Conservation (phyloP, 1,140 invertebrate genomes). For the Kradibia gibbosae region DNA sequence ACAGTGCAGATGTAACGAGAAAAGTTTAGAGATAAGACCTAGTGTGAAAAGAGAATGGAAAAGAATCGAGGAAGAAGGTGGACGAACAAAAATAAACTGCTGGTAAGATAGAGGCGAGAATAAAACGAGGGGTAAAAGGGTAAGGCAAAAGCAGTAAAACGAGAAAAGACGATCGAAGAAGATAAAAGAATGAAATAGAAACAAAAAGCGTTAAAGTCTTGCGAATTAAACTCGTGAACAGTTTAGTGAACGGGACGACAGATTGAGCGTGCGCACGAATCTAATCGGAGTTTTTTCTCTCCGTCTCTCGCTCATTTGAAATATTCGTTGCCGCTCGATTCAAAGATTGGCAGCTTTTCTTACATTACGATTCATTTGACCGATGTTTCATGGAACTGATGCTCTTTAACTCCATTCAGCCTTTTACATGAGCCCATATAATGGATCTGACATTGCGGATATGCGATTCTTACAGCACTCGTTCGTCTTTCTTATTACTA, state of each 20-base stretch:
- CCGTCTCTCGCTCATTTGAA: not conserved
- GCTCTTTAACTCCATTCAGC: not conserved
- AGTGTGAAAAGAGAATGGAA: not conserved
- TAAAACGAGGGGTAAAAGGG: constrained; percentile 49
- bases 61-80: constrained; percentile 29
- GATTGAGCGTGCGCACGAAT: constrained; percentile 41
- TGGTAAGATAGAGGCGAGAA: constrained; percentile 40
- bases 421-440: constrained; percentile 6
- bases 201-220: constrained; percentile 33
- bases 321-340: not conserved
- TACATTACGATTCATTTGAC: constrained; percentile 28
- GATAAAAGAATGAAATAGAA: not conserved
- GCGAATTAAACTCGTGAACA: constrained; percentile 40
- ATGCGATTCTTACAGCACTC: not conserved
- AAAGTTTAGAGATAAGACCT: constrained; percentile 18
- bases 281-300: constrained; percentile 32
- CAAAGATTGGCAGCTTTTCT: constrained; percentile 42
- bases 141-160: not conserved
- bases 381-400: constrained; percentile 2
- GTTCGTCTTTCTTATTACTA: not conserved
- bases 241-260: constrained; percentile 28
- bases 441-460: not conserved
- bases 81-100: constrained; percentile 36
- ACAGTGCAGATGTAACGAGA: not conserved
- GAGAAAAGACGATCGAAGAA: constrained; percentile 26